Evolutionary conservation across 2,113 vertebrate genomes (phyloP).

Genomic region (Labrus mixtus): DNA sequence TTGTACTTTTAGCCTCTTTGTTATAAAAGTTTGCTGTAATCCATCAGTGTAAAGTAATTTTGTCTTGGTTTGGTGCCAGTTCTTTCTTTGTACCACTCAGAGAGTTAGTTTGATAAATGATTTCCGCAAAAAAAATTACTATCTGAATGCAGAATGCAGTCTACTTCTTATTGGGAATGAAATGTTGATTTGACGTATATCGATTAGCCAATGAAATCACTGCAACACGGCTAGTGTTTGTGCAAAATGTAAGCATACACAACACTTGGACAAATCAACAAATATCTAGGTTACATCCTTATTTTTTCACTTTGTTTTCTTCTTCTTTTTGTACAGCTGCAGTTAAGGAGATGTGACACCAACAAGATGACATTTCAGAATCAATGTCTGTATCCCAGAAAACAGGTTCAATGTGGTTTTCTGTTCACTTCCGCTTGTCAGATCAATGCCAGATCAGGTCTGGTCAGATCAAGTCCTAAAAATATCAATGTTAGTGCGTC

Average conservation of each 20-base stretch:
- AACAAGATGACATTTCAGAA: background rate
- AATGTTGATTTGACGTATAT: conserved; percentile 60
- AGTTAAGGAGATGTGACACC: background rate
- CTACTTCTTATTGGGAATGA: conserved; percentile 34
- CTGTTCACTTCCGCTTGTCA: background rate
- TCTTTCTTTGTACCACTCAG: conserved; percentile 4
- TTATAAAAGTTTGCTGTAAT: conserved; percentile 34
- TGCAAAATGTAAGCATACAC: background rate
- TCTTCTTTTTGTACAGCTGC: background rate
- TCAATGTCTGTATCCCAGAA: background rate
- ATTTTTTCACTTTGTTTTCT: background rate
- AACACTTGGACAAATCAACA: background rate
- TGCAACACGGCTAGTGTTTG: background rate
- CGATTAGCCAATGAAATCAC: conserved; percentile 55
- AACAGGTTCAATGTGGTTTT: background rate
- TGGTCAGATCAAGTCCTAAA: background rate
- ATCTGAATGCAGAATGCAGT: conserved; percentile 20
- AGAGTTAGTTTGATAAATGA: conserved; percentile 14
- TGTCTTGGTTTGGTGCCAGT: conserved; percentile 29
- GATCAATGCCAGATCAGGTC: background rate
- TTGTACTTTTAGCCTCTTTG: conserved; percentile 13
- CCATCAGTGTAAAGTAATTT: conserved; percentile 20
- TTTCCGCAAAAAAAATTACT: conserved; percentile 39
- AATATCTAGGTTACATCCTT: conserved; percentile 3
- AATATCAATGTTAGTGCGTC: background rate